Percentiles rank a stretch among this genome's conserved stretches.
Conservation (phyloP, 2,113 vertebrate species). For the Globicephala melas region DNA sequence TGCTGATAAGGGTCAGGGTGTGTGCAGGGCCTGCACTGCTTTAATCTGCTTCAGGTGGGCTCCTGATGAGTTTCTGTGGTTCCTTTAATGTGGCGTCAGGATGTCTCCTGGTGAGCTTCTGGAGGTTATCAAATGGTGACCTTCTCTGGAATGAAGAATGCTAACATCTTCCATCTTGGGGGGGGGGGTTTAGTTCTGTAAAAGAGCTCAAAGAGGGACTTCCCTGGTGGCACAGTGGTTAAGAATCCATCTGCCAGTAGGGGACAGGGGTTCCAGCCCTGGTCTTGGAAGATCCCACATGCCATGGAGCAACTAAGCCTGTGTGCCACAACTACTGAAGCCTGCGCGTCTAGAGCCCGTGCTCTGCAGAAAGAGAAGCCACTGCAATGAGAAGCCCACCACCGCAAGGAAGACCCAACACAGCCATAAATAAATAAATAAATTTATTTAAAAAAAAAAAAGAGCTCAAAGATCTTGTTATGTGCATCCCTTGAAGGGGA, state of each 20-base stretch:
- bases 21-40: not conserved
- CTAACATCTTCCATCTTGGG: not conserved
- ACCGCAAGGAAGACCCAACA: too few species aligned
- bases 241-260: too few species aligned
- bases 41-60: not conserved
- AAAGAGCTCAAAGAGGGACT: not conserved
- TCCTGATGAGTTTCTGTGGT: not conserved
- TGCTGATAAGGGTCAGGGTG: not conserved
- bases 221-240: too few species aligned
- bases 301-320: too few species aligned
- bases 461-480: not conserved
- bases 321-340: too few species aligned
- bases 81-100: not conserved
- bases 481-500: not conserved
- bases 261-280: too few species aligned
- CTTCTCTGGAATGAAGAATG: not conserved
- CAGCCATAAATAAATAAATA: too few species aligned
- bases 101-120: not conserved
- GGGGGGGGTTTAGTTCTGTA: not conserved
- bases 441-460: not conserved
- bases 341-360: too few species aligned
- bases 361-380: too few species aligned
- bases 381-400: too few species aligned
- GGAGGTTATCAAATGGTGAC: not conserved
- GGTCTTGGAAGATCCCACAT: too few species aligned